phyloP scores from a whole-genome alignment of 2,888 invertebrate species.

The Peribatodes rhomboidaria region DNA sequence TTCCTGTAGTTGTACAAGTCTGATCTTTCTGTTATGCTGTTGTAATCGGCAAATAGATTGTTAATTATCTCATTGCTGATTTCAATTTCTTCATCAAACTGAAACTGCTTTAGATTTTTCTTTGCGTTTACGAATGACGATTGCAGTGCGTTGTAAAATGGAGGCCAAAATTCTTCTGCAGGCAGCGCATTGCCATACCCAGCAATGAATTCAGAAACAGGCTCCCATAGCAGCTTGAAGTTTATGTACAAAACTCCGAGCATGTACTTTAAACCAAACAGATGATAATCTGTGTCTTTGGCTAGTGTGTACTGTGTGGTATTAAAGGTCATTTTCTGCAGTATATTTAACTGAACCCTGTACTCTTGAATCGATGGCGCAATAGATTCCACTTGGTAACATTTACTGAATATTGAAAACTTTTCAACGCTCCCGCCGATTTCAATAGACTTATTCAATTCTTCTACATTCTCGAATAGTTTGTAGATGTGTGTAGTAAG shows the following conservation, averaged over 20 bases:
- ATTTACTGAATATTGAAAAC: conserved; percentile 88
- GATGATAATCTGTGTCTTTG: conserved; percentile 85
- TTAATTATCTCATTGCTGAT: conserved; percentile 64
- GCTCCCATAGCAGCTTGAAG: conserved; percentile 96
- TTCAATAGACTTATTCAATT: conserved; percentile 73
- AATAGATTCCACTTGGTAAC: conserved; percentile 90
- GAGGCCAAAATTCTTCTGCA: conserved; percentile 90
- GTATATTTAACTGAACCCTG: conserved; percentile 90
- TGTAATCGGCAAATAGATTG: conserved; percentile 71
- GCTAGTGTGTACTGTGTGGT: conserved; percentile 86
- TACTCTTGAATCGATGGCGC: conserved; percentile 92
- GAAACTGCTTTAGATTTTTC: conserved; percentile 66
- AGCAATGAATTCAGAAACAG: conserved; percentile 91
- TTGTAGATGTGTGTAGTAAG: conserved; percentile 91
- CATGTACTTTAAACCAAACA: conserved; percentile 91
- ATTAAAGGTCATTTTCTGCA: conserved; percentile 91
- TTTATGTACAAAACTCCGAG: conserved; percentile 94
- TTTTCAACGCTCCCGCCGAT: conserved; percentile 71
- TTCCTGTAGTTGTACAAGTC: conserved; percentile 92
- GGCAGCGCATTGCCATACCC: conserved; percentile 89
- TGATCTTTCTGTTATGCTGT: conserved; percentile 84
- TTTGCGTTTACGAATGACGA: conserved; percentile 80
- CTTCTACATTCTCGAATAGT: conserved; percentile 87
- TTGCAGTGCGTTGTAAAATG: conserved; percentile 88
- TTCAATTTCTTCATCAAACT: conserved; percentile 73